Percentiles rank a stretch among this genome's conserved stretches.
These are phyloP conservation scores for Tokudaia muenninki DNA, from an alignment of 2,797 vertebrate species.

Conservation along the genomic window DNA sequence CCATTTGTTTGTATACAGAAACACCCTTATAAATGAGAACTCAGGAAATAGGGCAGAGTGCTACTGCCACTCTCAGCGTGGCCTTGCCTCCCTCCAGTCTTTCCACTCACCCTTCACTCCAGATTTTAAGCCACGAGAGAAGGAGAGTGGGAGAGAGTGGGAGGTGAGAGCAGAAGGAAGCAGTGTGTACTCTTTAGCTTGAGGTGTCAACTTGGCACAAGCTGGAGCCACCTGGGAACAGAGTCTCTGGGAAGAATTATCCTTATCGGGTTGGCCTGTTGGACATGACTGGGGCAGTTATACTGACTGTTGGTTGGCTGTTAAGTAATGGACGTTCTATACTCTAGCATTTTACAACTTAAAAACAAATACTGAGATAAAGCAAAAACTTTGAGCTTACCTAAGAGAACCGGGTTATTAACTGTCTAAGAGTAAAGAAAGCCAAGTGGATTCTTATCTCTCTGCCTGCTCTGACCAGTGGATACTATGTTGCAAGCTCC, in stretches of 20 bases:
- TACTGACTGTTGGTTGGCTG: neutral
- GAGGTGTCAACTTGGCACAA: neutral
- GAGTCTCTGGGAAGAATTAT: neutral
- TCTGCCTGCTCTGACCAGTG: neutral
- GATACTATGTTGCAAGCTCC: neutral
- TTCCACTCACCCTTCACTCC: neutral
- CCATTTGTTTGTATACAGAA: neutral
- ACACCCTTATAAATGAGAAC: neutral
- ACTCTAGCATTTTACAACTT: neutral
- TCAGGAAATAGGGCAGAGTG: neutral
- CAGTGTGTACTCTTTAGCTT: neutral
- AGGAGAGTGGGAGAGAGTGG: neutral
- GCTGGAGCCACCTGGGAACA: neutral
- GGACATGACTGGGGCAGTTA: neutral
- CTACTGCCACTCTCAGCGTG: neutral
- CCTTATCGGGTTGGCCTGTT: neutral
- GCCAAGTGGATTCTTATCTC: neutral
- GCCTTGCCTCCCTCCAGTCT: neutral
- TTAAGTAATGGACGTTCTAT: neutral
- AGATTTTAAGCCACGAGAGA: conserved; percentile 34
- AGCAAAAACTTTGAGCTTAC: neutral
- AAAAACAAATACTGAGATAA: neutral
- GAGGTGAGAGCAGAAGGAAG: neutral
- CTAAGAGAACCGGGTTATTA: neutral
- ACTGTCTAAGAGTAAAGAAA: neutral